These are phyloP conservation scores for Nomada flava DNA, from an alignment of 2,888 invertebrate species.

Conservation along the genomic window DNA sequence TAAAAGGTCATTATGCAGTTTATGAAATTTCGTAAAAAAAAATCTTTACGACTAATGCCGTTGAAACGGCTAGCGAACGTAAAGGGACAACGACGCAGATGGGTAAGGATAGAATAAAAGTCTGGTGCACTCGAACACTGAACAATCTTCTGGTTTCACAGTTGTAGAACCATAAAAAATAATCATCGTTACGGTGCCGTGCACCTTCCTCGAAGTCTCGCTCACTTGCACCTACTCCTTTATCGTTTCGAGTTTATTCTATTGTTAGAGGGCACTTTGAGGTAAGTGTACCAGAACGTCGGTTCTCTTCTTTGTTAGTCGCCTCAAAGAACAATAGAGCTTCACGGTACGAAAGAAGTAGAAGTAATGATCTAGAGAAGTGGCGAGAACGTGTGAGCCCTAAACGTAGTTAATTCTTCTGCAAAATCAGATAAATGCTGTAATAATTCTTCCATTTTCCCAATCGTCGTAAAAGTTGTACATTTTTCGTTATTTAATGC, in stretches of 20 bases:
- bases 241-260: constrained; percentile 59
- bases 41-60: no score
- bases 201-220: constrained; percentile 56
- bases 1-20: no score
- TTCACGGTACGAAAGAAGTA: constrained; percentile 32
- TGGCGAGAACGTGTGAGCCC: neutral
- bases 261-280: constrained; percentile 54
- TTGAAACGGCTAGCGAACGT: neutral
- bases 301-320: constrained; percentile 46
- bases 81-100: constrained; percentile 2
- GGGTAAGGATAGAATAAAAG: neutral
- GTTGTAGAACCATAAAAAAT: constrained; percentile 53
- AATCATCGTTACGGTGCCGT: constrained; percentile 53
- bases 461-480: no score
- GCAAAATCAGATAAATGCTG: neutral
- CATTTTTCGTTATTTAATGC: no score
- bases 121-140: constrained; percentile 5
- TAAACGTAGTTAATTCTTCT: constrained; percentile 25
- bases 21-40: no score
- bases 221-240: constrained; percentile 42
- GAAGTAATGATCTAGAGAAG: constrained; percentile 33
- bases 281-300: constrained; percentile 56
- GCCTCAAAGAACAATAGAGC: constrained; percentile 47
- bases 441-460: neutral
- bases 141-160: constrained; percentile 15